Percentiles rank a stretch among this genome's conserved stretches.
These are phyloP conservation scores for Phyllotreta cruciferae DNA, from an alignment of 2,888 invertebrate genomes.

Conservation along the genomic window DNA sequence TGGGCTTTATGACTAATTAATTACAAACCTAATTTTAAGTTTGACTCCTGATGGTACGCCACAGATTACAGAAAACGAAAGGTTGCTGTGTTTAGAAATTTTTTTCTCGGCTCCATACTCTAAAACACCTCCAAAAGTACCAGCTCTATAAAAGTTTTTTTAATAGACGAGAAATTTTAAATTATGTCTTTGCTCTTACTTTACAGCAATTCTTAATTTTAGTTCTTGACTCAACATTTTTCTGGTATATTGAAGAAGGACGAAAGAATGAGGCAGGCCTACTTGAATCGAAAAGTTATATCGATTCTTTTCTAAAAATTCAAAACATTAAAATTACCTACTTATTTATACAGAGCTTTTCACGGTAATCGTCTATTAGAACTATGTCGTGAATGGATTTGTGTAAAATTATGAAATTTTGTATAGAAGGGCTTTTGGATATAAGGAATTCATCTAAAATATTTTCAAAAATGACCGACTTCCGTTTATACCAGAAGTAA, in stretches of 20 bases:
- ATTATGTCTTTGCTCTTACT: slow-evolving; percentile 48
- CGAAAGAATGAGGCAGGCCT: slow-evolving; percentile 81
- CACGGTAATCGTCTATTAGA: too few species aligned
- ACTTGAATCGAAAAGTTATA: slow-evolving; percentile 79
- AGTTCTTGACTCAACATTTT: slow-evolving; percentile 82
- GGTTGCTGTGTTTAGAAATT: slow-evolving; percentile 86
- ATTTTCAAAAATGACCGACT: too few species aligned
- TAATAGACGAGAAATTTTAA: slow-evolving; percentile 5
- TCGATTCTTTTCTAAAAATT: slow-evolving; percentile 54
- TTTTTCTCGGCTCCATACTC: slow-evolving; percentile 95
- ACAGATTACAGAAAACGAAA: slow-evolving; percentile 84
- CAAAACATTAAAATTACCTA: slow-evolving; percentile 10
- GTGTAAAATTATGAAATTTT: too few species aligned
- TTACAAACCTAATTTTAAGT: slow-evolving; percentile 80
- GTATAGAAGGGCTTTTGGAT: too few species aligned
- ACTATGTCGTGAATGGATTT: too few species aligned
- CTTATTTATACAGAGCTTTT: too few species aligned
- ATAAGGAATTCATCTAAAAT: too few species aligned
- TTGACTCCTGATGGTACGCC: slow-evolving; percentile 89
- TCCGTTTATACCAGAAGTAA: too few species aligned
- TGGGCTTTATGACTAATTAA: slow-evolving; percentile 9
- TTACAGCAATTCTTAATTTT: slow-evolving; percentile 71
- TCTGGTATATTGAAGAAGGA: slow-evolving; percentile 77
- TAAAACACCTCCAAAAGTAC: slow-evolving; percentile 84
- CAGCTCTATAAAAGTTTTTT: slow-evolving; percentile 66